Evolutionary conservation across 2,888 invertebrate genomes (phyloP), one percentile per base, ranked within the genome.

Genomic region (Perizoma affinitatum): DNA sequence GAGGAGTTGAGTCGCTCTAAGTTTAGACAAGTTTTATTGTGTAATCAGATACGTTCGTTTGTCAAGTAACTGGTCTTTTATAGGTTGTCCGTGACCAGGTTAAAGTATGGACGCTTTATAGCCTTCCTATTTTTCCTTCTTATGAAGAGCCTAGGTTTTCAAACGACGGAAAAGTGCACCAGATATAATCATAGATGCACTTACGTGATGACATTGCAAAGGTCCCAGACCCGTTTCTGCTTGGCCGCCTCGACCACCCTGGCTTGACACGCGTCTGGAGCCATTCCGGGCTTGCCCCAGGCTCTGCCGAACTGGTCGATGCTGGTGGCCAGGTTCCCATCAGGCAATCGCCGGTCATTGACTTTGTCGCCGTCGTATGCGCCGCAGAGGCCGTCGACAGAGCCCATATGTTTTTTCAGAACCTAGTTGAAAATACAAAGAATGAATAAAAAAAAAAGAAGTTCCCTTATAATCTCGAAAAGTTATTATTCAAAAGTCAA

Each of bases 371-470:
- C 95, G 83, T 96, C 96, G 80, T 94, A 96, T 61, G 94, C 95
- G 2, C 97, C 97, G 78, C 97, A 97, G 7, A 97, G 86, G 0
- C 97, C 97, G 73, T 96, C 96, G 0, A 97, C 95, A 45, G 93
- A 90, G 6, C 94, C 93, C 61, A 88, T 81, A 68, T 95, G 89
- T 70, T 93, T 94, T 54, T 94, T 93, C 0, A 94, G 90, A 0
- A 93, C 88, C 94, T 94, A 22, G 8, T 8, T 40, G 22, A 9
- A 38, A 34, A 11, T 40, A n/a, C n/a, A n/a, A 42, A 5, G 0
- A 42, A n/a, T 42, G 7, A n/a, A n/a, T n/a, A n/a, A n/a, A n/a
- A n/a, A n/a, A n/a, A 8, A 7, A 38, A 5, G 4, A 6, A 38
- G 6, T 38, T 38, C 38, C 22, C 22, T 38, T 38, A 38, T 38